Conservation (phyloP, 2,888 invertebrate genomes). For the Sinentomon sp. region DNA sequence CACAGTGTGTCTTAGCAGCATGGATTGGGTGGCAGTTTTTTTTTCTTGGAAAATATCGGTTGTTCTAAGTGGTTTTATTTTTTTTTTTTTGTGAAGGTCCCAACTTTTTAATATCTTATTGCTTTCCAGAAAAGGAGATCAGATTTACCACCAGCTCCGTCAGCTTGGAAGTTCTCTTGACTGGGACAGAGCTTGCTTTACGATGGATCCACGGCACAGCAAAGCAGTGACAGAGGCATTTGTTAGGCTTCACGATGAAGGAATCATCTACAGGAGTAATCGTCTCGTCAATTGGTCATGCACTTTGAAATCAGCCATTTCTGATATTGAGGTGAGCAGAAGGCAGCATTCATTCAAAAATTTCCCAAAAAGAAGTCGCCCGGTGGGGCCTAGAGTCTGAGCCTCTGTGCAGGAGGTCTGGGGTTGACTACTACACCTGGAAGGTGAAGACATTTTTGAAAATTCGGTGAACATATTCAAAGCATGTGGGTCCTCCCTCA, state of each 20-base stretch:
- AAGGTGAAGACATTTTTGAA: too few species aligned
- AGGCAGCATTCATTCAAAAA: too few species aligned
- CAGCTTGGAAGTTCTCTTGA: slow-evolving; percentile 73
- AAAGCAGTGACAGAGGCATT: slow-evolving; percentile 83
- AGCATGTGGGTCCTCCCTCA: too few species aligned
- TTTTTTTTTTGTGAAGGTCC: background rate
- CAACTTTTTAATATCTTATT: slow-evolving; percentile 1
- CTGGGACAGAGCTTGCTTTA: slow-evolving; percentile 82
- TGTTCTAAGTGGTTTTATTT: background rate
- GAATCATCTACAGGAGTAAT: slow-evolving; percentile 74
- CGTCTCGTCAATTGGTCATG: slow-evolving; percentile 98
- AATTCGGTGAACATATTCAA: too few species aligned
- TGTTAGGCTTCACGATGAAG: slow-evolving; percentile 56
- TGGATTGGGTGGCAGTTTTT: background rate
- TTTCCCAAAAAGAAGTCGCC: too few species aligned
- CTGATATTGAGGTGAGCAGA: slow-evolving; percentile 62
- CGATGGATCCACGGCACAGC: slow-evolving; percentile 75
- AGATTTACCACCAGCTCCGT: slow-evolving; percentile 56
- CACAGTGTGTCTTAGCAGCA: too few species aligned
- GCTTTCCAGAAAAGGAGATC: slow-evolving; percentile 31
- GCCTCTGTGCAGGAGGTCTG: too few species aligned
- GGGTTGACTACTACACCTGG: too few species aligned
- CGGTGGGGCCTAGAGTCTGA: too few species aligned
- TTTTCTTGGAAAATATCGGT: background rate
- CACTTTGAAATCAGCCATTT: slow-evolving; percentile 80